Evolutionary conservation across 1,140 invertebrate species (phyloP), one percentile per base, ranked within the genome.

Genomic region (Proales similis): DNA sequence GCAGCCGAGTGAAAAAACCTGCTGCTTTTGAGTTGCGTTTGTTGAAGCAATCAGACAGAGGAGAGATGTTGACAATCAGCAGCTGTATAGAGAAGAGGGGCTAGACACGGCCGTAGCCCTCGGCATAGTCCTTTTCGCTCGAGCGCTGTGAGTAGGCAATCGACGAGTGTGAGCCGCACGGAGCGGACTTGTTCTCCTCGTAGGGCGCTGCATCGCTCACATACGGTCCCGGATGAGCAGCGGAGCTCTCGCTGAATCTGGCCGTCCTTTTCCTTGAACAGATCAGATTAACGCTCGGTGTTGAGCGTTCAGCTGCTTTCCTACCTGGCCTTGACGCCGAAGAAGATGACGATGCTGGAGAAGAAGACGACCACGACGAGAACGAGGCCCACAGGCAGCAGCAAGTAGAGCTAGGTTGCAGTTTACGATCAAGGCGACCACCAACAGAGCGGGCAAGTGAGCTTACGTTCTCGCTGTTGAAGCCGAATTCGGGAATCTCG

Each of bases 121-220:
- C 51, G 17, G 51, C 12, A 43, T 30, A 57, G 39, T 57, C 51
- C 45, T 57, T 57, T 14, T 57, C 51, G 26, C 17, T n/a, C 17
- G 33, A n/a, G n/a, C n/a, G n/a, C n/a, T n/a, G 39, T 17, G 51
- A 17, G 45, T 42, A 57, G 7, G 29, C 51, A 57, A 19, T 26
- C 27, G 33, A 38, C 29, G 51, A 57, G 32, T 39, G 9, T 17
- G 26, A 7, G 27, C 30, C n/a, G 24, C 20, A 19, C 49, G 2
- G 32, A 27, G 17, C 45, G 39, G 12, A 14, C 14, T 57, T 42
- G 17, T 42, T 5, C 6, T 26, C 30, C 27, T 57, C 51, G 4
- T 17, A 29, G 45, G 45, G 45, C 20, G 51, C 36, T 14, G 36
- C 12, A 57, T 57, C 51, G 45, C 45, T 57, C 36, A 57, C 19